Base-by-base conservation (phyloP, 1,140 invertebrate species). In the Ceratina australensis region DNA sequence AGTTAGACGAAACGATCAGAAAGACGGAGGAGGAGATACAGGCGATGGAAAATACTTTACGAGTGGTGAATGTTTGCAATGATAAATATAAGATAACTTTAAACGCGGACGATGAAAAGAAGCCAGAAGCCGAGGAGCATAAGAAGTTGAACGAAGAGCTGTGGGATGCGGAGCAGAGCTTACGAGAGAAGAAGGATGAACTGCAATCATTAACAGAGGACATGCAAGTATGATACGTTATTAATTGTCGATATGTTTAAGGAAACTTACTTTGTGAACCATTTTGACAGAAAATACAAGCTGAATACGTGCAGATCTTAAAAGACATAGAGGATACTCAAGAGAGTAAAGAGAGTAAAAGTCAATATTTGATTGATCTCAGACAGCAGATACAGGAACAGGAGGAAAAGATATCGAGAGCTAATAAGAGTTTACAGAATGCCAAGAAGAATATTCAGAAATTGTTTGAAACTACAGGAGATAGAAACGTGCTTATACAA, bases 21-120 rank as follows among this genome's bases (percentile, higher is more conserved):
- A 94, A 94, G 84, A 93, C 94, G 24, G 96, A 96, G 90, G 91
- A 93, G 47, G 95, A 96, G 89, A 95, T 96, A 76, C 91, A 94
- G 22, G 95, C 95, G 47, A 94, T 96, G 91, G 95, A 96, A 89
- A 95, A 95, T 84, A 96, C 95, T 16, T 86, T 96, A 75, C 94
- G 94, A 47, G 90, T 96, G 8, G 92, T 96, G 13, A 95, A 95
- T 87, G 89, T 93, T n/a, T 94, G 95, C 61, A 96, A 96, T 86
- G 89, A 89, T 16, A 94, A 94, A 80, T 95, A 94, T 84, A 93
- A 94, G 82, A 90, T 91, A 28, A 94, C 92, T 88, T 87, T 95
- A 26, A 86, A 91, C 8, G 82, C 92, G 49, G 89, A 95, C 1
- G 89, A 93, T 13, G 90, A 93, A 0, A 88, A 93, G 47, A 92